Evolutionary conservation across 2,888 invertebrate species (phyloP).

Genomic region (Miltochrista miniata): DNA sequence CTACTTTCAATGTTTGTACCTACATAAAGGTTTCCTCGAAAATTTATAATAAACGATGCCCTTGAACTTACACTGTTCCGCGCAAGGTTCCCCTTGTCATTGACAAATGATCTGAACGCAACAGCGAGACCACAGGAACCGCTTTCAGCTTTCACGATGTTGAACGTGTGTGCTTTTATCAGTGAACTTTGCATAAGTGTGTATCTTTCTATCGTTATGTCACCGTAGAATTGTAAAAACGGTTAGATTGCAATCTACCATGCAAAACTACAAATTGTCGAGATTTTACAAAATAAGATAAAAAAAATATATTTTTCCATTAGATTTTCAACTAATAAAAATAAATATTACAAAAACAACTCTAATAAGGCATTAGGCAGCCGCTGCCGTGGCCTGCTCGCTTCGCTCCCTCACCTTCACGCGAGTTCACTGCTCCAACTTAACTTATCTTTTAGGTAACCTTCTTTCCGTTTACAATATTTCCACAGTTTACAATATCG

Average conservation of each 20-base stretch:
- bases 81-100: slow-evolving; percentile 41
- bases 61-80: slow-evolving; percentile 39
- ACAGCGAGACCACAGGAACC: slow-evolving; percentile 28
- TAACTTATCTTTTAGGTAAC: too few relatives aligned
- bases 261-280: too few relatives aligned
- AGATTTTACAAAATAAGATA: too few relatives aligned
- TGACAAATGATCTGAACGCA: slow-evolving; percentile 52
- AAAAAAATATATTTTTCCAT: too few relatives aligned
- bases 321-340: too few relatives aligned
- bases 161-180: slow-evolving; percentile 8
- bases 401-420: too few relatives aligned
- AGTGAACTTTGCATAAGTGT: background rate
- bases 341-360: too few relatives aligned
- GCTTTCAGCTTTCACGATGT: slow-evolving; percentile 30
- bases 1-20: background rate
- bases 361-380: too few relatives aligned
- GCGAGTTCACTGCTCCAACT: too few relatives aligned
- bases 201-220: background rate
- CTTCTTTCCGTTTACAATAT: too few relatives aligned
- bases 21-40: slow-evolving; percentile 6
- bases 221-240: background rate
- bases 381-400: too few relatives aligned
- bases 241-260: background rate
- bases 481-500: too few relatives aligned
- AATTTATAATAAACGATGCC: slow-evolving; percentile 18